These are phyloP conservation scores for Noturus placidus DNA, from an alignment of 2,113 vertebrate genomes.

Conservation along the genomic window DNA sequence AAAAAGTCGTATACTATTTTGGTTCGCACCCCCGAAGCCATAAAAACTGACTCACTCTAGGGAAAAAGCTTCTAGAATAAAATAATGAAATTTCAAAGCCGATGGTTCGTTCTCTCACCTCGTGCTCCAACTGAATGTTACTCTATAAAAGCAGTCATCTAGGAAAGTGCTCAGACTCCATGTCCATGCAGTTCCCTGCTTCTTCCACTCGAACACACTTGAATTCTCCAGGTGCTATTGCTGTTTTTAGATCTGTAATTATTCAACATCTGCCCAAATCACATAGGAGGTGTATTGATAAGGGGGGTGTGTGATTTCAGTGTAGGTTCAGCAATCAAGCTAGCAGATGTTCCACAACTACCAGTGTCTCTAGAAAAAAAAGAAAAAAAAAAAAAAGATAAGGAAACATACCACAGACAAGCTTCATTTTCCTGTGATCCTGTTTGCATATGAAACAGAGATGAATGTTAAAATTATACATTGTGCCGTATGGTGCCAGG, in stretches of 20 bases:
- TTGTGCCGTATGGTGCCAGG: conserved; percentile 52
- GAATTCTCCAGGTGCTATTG: conserved; percentile 29
- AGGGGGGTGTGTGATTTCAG: conserved; percentile 30
- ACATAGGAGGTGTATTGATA: conserved; percentile 30
- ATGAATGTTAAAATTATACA: conserved; percentile 63
- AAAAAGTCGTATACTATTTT: background rate
- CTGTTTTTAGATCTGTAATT: conserved; percentile 53
- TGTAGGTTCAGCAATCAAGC: conserved; percentile 30
- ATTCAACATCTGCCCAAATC: conserved; percentile 49
- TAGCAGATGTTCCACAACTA: conserved; percentile 50
- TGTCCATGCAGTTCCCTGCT: background rate
- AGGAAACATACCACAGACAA: background rate
- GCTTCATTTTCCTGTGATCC: conserved; percentile 12
- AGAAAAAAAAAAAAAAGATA: background rate
- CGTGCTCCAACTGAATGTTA: background rate
- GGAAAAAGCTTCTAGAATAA: background rate
- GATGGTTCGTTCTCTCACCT: background rate
- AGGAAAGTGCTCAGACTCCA: conserved; percentile 27
- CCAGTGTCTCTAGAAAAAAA: conserved; percentile 20
- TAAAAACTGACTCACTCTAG: background rate
- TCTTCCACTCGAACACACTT: conserved; percentile 17
- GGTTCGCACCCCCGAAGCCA: background rate
- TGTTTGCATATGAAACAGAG: conserved; percentile 52
- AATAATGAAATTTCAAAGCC: background rate
- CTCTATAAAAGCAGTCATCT: background rate